Conservation (phyloP, 2,797 vertebrate genomes). For the Chrosomus eos region DNA sequence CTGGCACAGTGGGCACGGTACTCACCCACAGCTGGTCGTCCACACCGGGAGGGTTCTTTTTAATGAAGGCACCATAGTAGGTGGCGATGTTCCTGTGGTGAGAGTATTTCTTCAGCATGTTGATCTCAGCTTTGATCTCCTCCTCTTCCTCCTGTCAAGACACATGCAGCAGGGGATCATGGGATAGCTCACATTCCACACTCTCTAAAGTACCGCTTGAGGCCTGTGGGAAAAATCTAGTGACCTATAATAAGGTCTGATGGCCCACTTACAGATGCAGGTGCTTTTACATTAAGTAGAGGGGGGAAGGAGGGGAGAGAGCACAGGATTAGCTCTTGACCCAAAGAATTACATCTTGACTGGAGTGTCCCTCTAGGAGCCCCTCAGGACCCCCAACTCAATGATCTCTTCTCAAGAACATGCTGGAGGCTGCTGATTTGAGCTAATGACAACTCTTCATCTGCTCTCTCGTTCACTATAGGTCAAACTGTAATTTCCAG, state of each 20-base stretch:
- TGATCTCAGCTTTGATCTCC: slow-evolving; percentile 94
- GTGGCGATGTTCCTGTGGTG: slow-evolving; percentile 97
- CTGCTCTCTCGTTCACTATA: background rate
- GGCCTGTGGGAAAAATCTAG: slow-evolving; percentile 1
- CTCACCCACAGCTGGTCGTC: slow-evolving; percentile 84
- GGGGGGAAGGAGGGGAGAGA: background rate
- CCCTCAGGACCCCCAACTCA: background rate
- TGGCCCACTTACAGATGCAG: slow-evolving; percentile 35
- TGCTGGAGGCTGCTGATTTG: slow-evolving; percentile 17
- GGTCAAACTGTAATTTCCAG: background rate
- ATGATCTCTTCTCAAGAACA: slow-evolving; percentile 14
- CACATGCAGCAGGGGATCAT: slow-evolving; percentile 2
- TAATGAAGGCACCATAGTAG: slow-evolving; percentile 95
- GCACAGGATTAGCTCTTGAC: slow-evolving; percentile 31
- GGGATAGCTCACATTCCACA: background rate
- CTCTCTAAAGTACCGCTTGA: background rate
- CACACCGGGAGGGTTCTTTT: slow-evolving; percentile 92
- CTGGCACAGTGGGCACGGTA: slow-evolving; percentile 8
- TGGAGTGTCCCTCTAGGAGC: slow-evolving; percentile 21
- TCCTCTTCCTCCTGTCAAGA: slow-evolving; percentile 51
- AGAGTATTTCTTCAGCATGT: slow-evolving; percentile 98
- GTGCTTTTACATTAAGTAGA: slow-evolving; percentile 36
- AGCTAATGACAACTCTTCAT: slow-evolving; percentile 32
- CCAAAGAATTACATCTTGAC: slow-evolving; percentile 23
- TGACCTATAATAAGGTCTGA: slow-evolving; percentile 29